Evolutionary conservation across 2,113 vertebrate genomes (phyloP), one percentile per base, ranked within the genome.

Genomic region (Sus scrofa): DNA sequence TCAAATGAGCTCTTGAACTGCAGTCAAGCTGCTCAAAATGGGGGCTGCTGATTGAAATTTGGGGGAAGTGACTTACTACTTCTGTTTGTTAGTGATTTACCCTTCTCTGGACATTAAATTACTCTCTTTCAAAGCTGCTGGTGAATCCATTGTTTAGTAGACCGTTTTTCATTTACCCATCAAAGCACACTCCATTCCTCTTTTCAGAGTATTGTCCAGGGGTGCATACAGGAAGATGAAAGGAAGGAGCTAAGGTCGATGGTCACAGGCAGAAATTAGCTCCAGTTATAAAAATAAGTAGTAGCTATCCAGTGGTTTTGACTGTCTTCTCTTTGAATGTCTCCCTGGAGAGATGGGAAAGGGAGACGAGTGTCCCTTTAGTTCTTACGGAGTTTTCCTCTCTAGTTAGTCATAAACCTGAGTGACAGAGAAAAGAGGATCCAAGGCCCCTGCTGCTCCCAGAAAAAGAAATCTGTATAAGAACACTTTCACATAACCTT

Each of bases 251-350:
- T 34, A 73, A 96, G 52, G 86, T 95, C 34, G 2, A 83, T 75
- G 24, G 92, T 96, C 87, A 95, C 52, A 71, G 60, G 58, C 70
- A 96, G 91, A 95, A 95, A 97, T 96, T 96, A 96, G 75, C 58
- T 77, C 71, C 65, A 70, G 65, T 92, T 81, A 96, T 63, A 83
- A 96, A 94, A 96, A 67, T 86, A 95, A 73, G 56, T 63, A 84
- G 74, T 82, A 92, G 88, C 11, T 94, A 91, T 65, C 79, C 84
- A 84, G 62, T 44, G 62, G 26, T 95, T 95, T 94, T 92, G 74
- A 89, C 79, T 95, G 95, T 92, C 32, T 84, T 13, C 6, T 78
- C 70, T 96, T 96, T 95, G 75, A 94, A 92, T 50, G 1, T 60
- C 34, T 94, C 95, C 78, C 84, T 84, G 63, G 84, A 94, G 52